These are phyloP conservation scores for Sebastes cheni DNA, from an alignment of 2,797 vertebrate species.

Conservation along the genomic window DNA sequence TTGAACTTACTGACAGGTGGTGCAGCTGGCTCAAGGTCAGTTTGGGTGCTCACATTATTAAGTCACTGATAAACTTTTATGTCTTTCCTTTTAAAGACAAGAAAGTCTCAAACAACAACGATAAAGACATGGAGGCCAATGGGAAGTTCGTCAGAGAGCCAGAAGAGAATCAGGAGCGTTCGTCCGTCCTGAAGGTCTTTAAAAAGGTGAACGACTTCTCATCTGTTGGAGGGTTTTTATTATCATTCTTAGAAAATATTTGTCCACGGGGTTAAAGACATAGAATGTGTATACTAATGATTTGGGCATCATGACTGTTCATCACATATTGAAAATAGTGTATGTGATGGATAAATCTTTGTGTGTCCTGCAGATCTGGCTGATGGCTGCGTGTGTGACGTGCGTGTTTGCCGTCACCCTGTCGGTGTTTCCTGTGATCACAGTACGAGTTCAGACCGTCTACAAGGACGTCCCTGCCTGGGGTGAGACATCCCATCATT, in stretches of 20 bases:
- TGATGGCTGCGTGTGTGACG: conserved; percentile 87
- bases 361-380: conserved; percentile 84
- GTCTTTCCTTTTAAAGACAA: background rate
- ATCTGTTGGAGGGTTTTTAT: background rate
- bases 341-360: background rate
- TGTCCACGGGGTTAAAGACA: background rate
- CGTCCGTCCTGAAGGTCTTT: conserved; percentile 84
- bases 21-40: background rate
- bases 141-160: background rate
- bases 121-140: conserved; percentile 7
- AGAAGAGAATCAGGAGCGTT: background rate
- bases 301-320: background rate
- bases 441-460: conserved; percentile 79
- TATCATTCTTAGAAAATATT: background rate
- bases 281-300: background rate
- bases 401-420: conserved; percentile 90
- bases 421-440: conserved; percentile 88
- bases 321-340: background rate
- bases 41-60: too few species aligned
- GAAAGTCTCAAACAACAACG: background rate
- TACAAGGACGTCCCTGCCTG: conserved; percentile 72
- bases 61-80: background rate
- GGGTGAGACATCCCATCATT: conserved; percentile 79
- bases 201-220: conserved; percentile 79
- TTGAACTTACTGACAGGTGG: too few species aligned